These are phyloP conservation scores for Bimastos eiseni DNA, from an alignment of 2,888 invertebrate genomes.

Conservation along the genomic window DNA sequence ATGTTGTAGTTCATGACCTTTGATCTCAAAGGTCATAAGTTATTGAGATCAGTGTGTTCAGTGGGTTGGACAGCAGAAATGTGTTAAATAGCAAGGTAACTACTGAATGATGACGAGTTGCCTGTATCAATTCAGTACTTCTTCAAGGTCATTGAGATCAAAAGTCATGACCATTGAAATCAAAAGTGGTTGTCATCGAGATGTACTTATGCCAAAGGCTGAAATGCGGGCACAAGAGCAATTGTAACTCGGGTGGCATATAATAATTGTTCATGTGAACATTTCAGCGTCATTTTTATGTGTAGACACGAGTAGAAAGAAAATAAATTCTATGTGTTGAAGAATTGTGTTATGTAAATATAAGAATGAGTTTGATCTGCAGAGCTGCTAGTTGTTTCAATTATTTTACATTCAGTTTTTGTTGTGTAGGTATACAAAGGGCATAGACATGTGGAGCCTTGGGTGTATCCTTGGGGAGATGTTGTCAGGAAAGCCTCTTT, in stretches of 20 bases:
- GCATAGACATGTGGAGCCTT: constrained; percentile 97
- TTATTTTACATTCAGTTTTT: background rate
- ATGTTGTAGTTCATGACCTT: background rate
- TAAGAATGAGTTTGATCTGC: background rate
- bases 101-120: background rate
- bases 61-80: background rate
- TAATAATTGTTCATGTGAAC: background rate
- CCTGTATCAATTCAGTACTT: background rate
- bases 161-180: background rate
- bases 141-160: background rate
- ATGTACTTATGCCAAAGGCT: no score
- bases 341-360: background rate
- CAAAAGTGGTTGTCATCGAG: background rate
- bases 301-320: background rate
- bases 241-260: no score
- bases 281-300: background rate
- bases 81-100: background rate
- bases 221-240: no score
- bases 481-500: constrained; percentile 87
- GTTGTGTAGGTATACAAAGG: constrained; percentile 38
- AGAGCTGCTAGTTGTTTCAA: background rate
- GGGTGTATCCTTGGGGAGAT: constrained; percentile 97
- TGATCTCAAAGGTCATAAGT: background rate
- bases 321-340: background rate
- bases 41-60: background rate